Evolutionary conservation across 2,888 invertebrate species (phyloP).

Genomic region (Chesias legatella): DNA sequence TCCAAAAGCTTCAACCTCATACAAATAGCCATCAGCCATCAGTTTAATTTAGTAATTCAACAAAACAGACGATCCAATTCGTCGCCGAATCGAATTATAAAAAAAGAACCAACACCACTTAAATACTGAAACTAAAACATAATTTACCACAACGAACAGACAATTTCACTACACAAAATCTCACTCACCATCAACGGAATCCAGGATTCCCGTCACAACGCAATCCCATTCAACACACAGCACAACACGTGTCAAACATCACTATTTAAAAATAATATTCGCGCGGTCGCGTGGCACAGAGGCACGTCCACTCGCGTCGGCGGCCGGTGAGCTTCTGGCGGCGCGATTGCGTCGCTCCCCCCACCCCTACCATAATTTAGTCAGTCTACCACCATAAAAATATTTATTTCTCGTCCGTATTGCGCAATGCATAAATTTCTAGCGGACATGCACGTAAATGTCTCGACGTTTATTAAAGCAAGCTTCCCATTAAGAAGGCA

Average conservation of each 20-base stretch:
- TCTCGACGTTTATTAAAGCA: conserved; percentile 17
- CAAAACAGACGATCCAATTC: not conserved
- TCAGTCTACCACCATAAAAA: conserved; percentile 61
- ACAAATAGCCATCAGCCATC: too few species aligned
- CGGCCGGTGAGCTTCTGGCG: conserved; percentile 51
- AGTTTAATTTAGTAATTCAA: not conserved
- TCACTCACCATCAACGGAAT: conserved; percentile 26
- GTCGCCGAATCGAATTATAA: conserved; percentile 3
- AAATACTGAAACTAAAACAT: too few species aligned
- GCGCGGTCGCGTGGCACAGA: conserved; percentile 6
- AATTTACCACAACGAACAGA: conserved; percentile 1
- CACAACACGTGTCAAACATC: conserved; percentile 18
- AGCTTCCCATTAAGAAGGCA: conserved; percentile 13
- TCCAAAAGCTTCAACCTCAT: too few species aligned
- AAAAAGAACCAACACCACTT: conserved; percentile 18
- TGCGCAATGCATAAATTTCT: conserved; percentile 65
- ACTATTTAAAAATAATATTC: conserved; percentile 16
- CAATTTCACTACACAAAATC: not conserved
- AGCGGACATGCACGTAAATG: conserved; percentile 32
- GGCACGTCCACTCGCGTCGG: conserved; percentile 44
- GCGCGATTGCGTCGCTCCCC: conserved; percentile 41
- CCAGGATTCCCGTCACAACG: conserved; percentile 21
- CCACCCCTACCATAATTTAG: conserved; percentile 45
- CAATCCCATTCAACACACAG: conserved; percentile 26
- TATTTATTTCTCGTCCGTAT: conserved; percentile 60